phyloP scores from a whole-genome alignment of 2,797 vertebrate species.

The Coendou prehensilis region DNA sequence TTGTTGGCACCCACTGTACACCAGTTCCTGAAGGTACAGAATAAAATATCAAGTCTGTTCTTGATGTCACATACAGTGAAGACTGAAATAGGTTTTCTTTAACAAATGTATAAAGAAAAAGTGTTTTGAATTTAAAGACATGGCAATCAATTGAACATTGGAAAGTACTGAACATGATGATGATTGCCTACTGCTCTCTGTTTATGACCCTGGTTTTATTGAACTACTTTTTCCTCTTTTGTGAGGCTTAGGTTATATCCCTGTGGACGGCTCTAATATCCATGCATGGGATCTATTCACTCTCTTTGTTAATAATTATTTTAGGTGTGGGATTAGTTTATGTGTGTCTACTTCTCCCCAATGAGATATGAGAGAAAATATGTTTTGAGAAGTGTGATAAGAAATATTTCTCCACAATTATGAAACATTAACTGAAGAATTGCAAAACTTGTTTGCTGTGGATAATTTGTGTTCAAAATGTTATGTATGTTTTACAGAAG shows the following conservation, averaged over 20 bases:
- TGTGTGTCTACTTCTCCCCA: neutral
- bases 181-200: neutral
- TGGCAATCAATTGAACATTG: neutral
- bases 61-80: neutral
- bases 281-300: neutral
- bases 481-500: neutral
- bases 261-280: neutral
- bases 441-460: neutral
- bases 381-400: neutral
- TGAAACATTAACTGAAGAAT: neutral
- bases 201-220: neutral
- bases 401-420: conserved; percentile 5
- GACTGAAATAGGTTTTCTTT: neutral
- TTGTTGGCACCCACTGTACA: neutral
- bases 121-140: neutral
- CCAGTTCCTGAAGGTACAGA: neutral
- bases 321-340: neutral
- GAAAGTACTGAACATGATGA: conserved; percentile 6
- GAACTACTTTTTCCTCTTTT: neutral
- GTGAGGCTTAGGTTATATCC: neutral
- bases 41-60: neutral
- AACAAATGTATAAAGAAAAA: conserved; percentile 29
- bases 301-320: neutral
- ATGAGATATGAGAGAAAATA: neutral
- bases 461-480: neutral